Conservation (phyloP, 2,888 invertebrate species). For the Myopa tessellatipennis region DNA sequence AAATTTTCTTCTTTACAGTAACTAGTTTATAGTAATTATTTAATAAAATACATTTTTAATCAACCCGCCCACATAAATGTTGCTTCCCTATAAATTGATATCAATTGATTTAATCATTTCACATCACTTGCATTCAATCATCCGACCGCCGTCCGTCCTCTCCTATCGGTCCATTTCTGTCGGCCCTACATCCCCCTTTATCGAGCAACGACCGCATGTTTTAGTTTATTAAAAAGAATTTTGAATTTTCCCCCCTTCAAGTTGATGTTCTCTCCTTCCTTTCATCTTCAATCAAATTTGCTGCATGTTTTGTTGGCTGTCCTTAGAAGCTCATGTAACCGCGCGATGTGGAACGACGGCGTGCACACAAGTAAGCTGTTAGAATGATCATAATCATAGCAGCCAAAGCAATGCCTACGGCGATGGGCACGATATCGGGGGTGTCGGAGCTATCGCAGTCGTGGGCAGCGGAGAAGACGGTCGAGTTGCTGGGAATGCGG, state of each 20-base stretch:
- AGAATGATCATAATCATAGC: conserved; percentile 91
- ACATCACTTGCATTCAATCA: conserved; percentile 28
- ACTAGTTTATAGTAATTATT: no score
- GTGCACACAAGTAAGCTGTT: conserved; percentile 91
- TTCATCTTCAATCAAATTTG: not conserved
- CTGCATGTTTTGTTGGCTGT: no score
- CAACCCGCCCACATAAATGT: no score
- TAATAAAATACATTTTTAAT: no score
- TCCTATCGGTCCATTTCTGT: not conserved
- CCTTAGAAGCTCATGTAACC: conserved; percentile 89
- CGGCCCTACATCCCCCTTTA: not conserved
- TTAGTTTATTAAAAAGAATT: not conserved
- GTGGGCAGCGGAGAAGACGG: conserved; percentile 76
- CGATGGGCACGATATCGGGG: conserved; percentile 95
- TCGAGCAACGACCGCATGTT: not conserved
- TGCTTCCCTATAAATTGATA: not conserved
- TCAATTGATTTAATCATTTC: not conserved
- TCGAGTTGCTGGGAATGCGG: conserved; percentile 68
- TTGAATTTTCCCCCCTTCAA: not conserved
- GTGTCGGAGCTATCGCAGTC: conserved; percentile 80
- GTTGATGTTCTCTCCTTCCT: not conserved
- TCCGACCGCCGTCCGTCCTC: not conserved
- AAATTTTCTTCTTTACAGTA: no score
- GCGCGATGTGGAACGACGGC: conserved; percentile 83
- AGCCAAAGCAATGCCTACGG: conserved; percentile 93